Evolutionary conservation across 2,888 invertebrate genomes (phyloP).

Genomic region (Hyppa rectilinea): DNA sequence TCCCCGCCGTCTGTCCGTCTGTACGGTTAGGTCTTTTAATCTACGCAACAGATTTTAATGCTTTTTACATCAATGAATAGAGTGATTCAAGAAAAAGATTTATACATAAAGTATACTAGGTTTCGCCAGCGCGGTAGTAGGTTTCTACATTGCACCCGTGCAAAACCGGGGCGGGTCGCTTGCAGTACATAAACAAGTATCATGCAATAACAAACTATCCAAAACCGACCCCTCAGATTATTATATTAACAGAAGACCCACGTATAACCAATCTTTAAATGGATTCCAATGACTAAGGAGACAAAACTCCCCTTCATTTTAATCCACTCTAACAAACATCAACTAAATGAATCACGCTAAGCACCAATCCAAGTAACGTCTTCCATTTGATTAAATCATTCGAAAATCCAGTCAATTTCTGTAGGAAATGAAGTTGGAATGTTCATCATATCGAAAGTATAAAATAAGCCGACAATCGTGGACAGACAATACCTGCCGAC

Average conservation of each 20-base stretch:
- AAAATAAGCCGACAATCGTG: slow-evolving; percentile 57
- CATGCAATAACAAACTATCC: neutral
- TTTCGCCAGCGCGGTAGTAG: too few relatives aligned
- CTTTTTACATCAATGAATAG: too few relatives aligned
- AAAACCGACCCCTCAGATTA: slow-evolving; percentile 15
- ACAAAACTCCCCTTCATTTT: slow-evolving; percentile 36
- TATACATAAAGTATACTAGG: too few relatives aligned
- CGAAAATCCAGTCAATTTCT: slow-evolving; percentile 44
- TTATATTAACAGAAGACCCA: slow-evolving; percentile 6
- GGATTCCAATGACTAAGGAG: slow-evolving; percentile 20
- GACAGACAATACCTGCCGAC: slow-evolving; percentile 71
- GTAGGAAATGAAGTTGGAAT: slow-evolving; percentile 63
- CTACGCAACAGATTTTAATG: too few relatives aligned
- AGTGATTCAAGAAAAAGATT: too few relatives aligned
- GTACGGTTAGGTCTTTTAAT: too few relatives aligned
- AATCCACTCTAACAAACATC: slow-evolving; percentile 43
- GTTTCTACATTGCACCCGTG: too few relatives aligned
- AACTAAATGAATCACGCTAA: slow-evolving; percentile 44
- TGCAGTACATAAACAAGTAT: neutral
- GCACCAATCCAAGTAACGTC: slow-evolving; percentile 29
- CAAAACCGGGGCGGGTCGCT: too few relatives aligned
- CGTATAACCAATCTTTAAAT: slow-evolving; percentile 34
- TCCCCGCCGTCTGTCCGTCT: too few relatives aligned
- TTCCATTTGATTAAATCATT: slow-evolving; percentile 56
- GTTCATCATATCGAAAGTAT: slow-evolving; percentile 61